Evolutionary conservation across 2,113 vertebrate species (phyloP).

Genomic region (Hyperoodon ampullatus): DNA sequence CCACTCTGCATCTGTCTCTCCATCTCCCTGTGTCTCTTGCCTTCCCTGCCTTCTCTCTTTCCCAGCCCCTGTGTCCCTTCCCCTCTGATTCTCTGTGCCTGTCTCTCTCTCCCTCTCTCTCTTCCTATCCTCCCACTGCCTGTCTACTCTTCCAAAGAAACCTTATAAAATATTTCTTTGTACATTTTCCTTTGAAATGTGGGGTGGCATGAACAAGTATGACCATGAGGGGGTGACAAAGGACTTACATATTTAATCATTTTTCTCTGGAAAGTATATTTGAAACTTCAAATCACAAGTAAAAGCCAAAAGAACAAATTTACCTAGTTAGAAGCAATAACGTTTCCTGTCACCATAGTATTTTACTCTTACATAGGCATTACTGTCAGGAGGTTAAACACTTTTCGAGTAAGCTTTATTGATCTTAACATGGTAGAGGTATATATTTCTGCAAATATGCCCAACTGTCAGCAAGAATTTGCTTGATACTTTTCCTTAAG

Average conservation of each 20-base stretch:
- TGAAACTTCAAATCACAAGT: neutral
- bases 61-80: neutral
- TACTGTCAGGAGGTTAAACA: neutral
- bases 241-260: neutral
- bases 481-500: neutral
- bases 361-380: neutral
- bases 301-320: neutral
- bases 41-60: neutral
- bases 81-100: neutral
- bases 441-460: neutral
- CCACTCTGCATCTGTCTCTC: neutral
- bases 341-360: neutral
- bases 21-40: neutral
- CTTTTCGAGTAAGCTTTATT: neutral
- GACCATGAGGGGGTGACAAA: constrained; percentile 70
- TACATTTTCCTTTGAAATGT: neutral
- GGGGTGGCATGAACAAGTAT: neutral
- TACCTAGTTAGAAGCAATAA: neutral
- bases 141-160: neutral
- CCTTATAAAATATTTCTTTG: neutral
- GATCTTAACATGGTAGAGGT: neutral
- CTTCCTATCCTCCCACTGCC: neutral
- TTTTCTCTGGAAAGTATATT: constrained; percentile 1
- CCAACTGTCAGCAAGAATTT: neutral
- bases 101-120: neutral